Evolutionary conservation across 2,888 invertebrate species (phyloP), one percentile per base, ranked within the genome.

Genomic region (Lagria hirta): DNA sequence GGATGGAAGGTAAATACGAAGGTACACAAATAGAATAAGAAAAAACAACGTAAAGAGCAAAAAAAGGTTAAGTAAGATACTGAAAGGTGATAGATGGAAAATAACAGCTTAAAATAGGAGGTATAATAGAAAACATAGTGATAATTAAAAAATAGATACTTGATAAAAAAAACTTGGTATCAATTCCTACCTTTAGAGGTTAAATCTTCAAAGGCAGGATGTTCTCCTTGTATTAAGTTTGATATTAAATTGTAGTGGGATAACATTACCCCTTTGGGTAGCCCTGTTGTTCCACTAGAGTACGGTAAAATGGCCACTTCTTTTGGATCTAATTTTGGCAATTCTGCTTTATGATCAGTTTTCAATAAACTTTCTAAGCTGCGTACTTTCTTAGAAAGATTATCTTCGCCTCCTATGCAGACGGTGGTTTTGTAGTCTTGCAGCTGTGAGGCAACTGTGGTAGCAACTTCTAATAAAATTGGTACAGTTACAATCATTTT

Each of bases 261-360:
- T 26, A 88, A 69, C 79, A 82, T 80, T 1, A 88, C 88, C 2
- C 88, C 88, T 71, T 88, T 89, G 0, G 88, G 88, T 60, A 86
- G 75, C 1, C 90, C 90, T 0, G 88, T 90, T 0, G 91, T 90
- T 1, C 91, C 90, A 55, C 81, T 81, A 1, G 81, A 81, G 66
- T 80, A 82, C 0, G 82, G 81, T 24, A 81, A 72, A 22, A 81
- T 64, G 22, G 79, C 79, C 1, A 79, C 70, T 32, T 78, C 75
- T 5, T 76, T 74, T 4, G 73, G 64, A 56, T 73, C 72, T 30
- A 80, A 61, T 8, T 76, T 62, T 1, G 75, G 74, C 20, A 76
- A 51, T 27, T 71, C 67, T 6, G 70, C 64, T 45, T 66, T 62
- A 40, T 71, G 57, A 8, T 68, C 69, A 15, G 57, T 69, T 52